Evolutionary conservation across 2,888 invertebrate genomes (phyloP).

Genomic region (Meiosimyza decipiens): DNA sequence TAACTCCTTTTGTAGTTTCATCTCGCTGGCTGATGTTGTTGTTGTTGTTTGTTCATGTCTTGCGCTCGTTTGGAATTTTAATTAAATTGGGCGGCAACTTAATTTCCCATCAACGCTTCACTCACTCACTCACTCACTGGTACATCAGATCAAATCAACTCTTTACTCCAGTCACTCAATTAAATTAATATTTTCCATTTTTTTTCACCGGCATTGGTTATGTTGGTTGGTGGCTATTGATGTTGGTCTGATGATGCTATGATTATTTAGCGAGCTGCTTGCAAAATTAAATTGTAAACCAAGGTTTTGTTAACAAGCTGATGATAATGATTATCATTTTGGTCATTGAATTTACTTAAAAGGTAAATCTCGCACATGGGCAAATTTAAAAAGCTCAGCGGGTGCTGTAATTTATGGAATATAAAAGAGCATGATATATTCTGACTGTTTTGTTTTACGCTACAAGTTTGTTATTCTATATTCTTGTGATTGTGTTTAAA

Average conservation of each 20-base stretch:
- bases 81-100: conserved; percentile 63
- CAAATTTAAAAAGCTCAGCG: no score
- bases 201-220: not conserved
- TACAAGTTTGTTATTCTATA: no score
- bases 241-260: not conserved
- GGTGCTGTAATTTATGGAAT: no score
- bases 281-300: conserved; percentile 12
- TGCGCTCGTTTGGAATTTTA: conserved; percentile 61
- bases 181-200: conserved; percentile 19
- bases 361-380: no score
- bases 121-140: conserved; percentile 25
- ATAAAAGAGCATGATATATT: no score
- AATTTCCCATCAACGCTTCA: conserved; percentile 47
- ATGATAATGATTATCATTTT: no score
- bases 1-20: not conserved
- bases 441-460: no score
- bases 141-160: conserved; percentile 28
- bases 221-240: not conserved
- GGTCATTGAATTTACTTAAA: no score
- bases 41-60: conserved; percentile 47
- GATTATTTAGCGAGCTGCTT: conserved; percentile 7
- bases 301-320: not conserved
- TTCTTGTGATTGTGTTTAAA: no score
- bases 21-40: conserved; percentile 7
- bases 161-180: conserved; percentile 28